phyloP scores from a whole-genome alignment of 2,113 vertebrate species.

The Chroicocephalus ridibundus region DNA sequence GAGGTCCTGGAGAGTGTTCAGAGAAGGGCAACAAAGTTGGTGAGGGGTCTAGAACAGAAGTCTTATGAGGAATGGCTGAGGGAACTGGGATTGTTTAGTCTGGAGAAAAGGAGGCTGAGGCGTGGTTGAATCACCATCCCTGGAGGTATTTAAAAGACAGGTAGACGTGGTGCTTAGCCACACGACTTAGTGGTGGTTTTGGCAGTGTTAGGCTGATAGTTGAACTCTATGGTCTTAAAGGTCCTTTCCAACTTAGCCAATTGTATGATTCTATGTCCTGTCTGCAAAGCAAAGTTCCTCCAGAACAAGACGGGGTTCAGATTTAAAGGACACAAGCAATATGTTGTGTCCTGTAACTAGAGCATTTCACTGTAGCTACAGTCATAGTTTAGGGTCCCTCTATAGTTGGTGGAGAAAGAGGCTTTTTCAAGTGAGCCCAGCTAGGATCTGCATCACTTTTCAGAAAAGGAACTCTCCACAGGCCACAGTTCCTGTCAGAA shows the following conservation, averaged over 20 bases:
- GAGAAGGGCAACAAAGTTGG: background rate
- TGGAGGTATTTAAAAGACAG: background rate
- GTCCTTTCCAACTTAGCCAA: background rate
- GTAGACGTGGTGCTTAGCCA: background rate
- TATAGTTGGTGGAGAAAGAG: background rate
- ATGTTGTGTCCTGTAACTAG: background rate
- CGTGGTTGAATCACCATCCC: background rate
- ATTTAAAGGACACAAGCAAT: background rate
- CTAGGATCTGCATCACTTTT: background rate
- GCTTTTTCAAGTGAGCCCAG: background rate
- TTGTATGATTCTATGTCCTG: background rate
- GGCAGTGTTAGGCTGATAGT: background rate
- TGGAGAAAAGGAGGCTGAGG: background rate
- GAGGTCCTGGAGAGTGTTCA: background rate
- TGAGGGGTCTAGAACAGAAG: background rate
- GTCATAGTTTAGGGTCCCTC: background rate
- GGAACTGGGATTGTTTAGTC: background rate
- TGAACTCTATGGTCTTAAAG: background rate
- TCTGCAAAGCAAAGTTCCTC: background rate
- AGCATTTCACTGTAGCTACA: background rate
- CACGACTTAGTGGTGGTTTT: background rate
- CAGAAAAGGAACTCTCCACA: background rate
- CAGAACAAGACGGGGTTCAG: background rate
- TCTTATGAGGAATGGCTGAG: too few species aligned
- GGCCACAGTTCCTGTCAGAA: background rate